Evolutionary conservation across 1,140 invertebrate genomes (phyloP).

Genomic region (Aphelinus atriplicis): DNA sequence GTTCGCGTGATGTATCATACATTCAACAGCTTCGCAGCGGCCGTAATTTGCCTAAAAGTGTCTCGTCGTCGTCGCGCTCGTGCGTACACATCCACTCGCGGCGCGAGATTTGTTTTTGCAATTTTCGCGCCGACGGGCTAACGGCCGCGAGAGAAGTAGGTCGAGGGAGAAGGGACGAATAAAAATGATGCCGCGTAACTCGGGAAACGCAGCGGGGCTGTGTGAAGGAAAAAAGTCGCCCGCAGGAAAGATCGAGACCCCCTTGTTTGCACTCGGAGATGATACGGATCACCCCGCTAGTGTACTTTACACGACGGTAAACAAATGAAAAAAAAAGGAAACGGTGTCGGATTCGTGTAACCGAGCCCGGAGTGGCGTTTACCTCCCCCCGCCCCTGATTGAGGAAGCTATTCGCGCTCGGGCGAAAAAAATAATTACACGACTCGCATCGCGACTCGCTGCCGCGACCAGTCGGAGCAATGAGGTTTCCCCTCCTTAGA

Average conservation of each 20-base stretch:
- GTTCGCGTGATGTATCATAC: background rate
- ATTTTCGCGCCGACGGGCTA: conserved; percentile 16
- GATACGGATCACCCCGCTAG: conserved; percentile 15
- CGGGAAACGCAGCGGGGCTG: too few relatives aligned
- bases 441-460: too few relatives aligned
- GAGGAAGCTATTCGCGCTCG: too few relatives aligned
- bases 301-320: conserved; percentile 31
- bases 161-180: background rate
- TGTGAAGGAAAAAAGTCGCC: conserved; percentile 3
- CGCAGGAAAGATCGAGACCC: background rate
- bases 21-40: background rate
- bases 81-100: background rate
- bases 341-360: background rate
- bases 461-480: too few relatives aligned
- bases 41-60: background rate
- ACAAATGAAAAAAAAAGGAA: background rate
- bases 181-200: background rate
- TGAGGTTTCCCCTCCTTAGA: too few relatives aligned
- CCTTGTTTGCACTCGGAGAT: conserved; percentile 31
- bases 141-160: conserved; percentile 2
- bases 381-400: background rate
- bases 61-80: too few relatives aligned
- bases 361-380: background rate
- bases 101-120: background rate
- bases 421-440: too few relatives aligned